Evolutionary conservation across 2,888 invertebrate species (phyloP), one percentile per base, ranked within the genome.

Genomic region (Hemaris fuciformis): DNA sequence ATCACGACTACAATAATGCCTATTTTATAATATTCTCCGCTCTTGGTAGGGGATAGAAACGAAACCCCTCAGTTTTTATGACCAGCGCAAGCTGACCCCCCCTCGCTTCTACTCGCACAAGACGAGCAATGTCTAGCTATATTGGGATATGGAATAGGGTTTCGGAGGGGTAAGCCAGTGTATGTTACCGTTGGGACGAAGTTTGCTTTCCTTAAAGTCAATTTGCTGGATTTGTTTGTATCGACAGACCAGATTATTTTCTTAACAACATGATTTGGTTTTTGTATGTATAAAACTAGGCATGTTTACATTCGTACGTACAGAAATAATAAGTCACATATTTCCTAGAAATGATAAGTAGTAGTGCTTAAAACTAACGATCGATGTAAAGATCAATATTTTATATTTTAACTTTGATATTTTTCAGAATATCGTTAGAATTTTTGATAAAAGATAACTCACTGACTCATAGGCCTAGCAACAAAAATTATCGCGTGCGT

Each of bases 201-300:
- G 25, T 48, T 23, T 60, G n/a, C 46, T 13, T 23, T 60, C 38
- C 60, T 60, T 10, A 41, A 48, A 25, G 23, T 38, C 48, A 34
- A 48, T 60, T 38, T 60, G 25, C 48, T 60, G 23, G 23, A 48
- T 60, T 48, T 23, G 60, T 38, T 38, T 20, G 22, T 45, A 45
- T 38, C 20, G 60, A 63, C 61, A 41, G 61, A 63, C 34, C 56
- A 6, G 20, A n/a, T 22, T 60, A 62, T 38, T 58, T 46, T 61
- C 20, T 22, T 42, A 62, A 46, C 38, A 62, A 64, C 63, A 62
- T 61, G 57, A 65, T 65, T 64, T 53, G 68, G 59, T 61, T 57
- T 38, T 20, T 38, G 20, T 22, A 34, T 20, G 2, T 6, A 15
- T 18, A n/a, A n/a, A n/a, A n/a, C n/a, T n/a, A n/a, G n/a, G n/a